Evolutionary conservation across 2,888 invertebrate genomes (phyloP), one percentile per base, ranked within the genome.

Genomic region (Lamproptera curius): DNA sequence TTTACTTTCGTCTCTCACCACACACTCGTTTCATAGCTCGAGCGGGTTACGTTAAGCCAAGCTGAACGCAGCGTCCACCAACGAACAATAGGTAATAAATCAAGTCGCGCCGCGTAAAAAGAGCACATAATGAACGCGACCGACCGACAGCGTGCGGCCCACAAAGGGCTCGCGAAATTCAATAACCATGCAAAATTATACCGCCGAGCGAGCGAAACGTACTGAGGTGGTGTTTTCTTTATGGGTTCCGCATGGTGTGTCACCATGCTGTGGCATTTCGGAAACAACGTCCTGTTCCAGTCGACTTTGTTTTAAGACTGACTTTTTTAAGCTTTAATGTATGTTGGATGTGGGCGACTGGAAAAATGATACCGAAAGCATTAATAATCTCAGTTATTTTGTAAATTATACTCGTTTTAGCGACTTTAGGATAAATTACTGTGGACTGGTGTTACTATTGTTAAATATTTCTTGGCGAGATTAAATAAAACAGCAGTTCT

Each of bases 161-260:
- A n/a, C 35, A 23, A 34, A 35, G 42, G n/a, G 36, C 16, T 42
- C 11, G 42, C 17, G 42, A 35, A 42, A 36, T 35, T 36, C 42
- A 42, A 42, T 23, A 42, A 35, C 42, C 42, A 42, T 42, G 42
- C 42, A 15, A 36, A 23, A 36, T 42, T 42, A 42, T 42, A 26
- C 13, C 36, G 15, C 16, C 6, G 31, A 17, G 38, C 20, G 20
- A 38, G 10, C 2, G 35, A 15, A 16, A 35, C 9, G 1, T 15
- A 35, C 15, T 9, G 11, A 31, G 10, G 35, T 35, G 15, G 8
- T 16, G 8, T 1, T 35, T 35, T 35, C 34, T 9, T 4, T 34
- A 9, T 34, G 14, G 3, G 34, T 10, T 28, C 28, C 9, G 28
- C 9, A 28, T 11, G 31, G 31, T 31, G 31, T 31, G 31, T 31